These are phyloP conservation scores for Leptinotarsa haldemani DNA, from an alignment of 2,888 invertebrate species.

Conservation along the genomic window DNA sequence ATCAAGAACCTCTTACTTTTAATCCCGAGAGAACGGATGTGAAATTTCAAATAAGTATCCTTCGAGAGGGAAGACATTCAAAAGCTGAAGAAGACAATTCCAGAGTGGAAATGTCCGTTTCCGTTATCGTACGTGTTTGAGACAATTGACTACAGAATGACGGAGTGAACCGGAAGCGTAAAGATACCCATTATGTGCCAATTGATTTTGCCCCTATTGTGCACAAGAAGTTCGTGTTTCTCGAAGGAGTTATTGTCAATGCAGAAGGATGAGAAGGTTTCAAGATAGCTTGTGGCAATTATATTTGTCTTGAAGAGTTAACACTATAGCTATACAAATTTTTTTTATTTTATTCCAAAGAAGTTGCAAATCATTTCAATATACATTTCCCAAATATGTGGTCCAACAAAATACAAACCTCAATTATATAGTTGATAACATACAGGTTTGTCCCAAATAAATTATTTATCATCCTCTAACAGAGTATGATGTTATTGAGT, in stretches of 20 bases:
- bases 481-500: too few species aligned
- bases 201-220: neutral
- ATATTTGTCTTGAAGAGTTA: too few species aligned
- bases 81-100: neutral
- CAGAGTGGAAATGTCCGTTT: slow-evolving; percentile 1
- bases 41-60: neutral
- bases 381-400: too few species aligned
- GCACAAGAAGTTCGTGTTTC: neutral
- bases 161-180: neutral
- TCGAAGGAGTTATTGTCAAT: neutral
- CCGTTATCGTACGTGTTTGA: slow-evolving; percentile 2
- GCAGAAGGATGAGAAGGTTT: neutral
- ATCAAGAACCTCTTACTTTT: neutral
- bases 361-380: too few species aligned
- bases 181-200: slow-evolving; percentile 7
- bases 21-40: too few species aligned
- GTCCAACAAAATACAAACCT: too few species aligned
- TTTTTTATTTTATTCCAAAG: too few species aligned
- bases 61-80: neutral
- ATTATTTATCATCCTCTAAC: too few species aligned
- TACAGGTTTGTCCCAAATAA: too few species aligned
- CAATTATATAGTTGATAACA: too few species aligned
- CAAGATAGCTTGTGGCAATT: too few species aligned
- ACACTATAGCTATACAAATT: too few species aligned
- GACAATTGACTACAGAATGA: slow-evolving; percentile 5